phyloP scores from a whole-genome alignment of 2,888 invertebrate genomes.

The Nowickia ferox region DNA sequence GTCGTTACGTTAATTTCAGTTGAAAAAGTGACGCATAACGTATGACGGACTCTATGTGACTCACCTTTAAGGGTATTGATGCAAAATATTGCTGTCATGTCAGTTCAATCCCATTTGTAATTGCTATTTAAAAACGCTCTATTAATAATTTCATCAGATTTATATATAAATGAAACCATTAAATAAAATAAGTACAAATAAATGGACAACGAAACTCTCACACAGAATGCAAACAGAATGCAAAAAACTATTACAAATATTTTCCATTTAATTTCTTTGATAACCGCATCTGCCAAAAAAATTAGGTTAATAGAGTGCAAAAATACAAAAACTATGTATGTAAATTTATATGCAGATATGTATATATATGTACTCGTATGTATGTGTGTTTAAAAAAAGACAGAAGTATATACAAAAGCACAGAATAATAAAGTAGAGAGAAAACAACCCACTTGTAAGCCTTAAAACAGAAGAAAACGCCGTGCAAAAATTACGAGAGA shows the following conservation, averaged over 20 bases:
- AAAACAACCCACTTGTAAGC: constrained; percentile 53
- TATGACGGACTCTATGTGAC: too few species aligned
- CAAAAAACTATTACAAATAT: constrained; percentile 71
- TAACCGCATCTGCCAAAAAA: constrained; percentile 74
- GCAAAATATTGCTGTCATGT: too few species aligned
- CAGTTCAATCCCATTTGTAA: too few species aligned
- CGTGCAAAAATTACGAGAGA: constrained; percentile 14
- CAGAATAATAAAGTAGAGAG: constrained; percentile 11
- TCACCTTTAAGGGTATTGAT: too few species aligned
- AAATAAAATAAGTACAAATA: constrained; percentile 14
- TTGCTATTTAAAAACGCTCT: too few species aligned
- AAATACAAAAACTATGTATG: constrained; percentile 65
- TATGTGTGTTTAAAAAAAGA: constrained; percentile 35
- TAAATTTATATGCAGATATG: too few species aligned
- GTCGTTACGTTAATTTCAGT: too few species aligned
- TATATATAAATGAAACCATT: too few species aligned
- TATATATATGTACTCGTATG: too few species aligned
- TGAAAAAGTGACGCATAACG: too few species aligned
- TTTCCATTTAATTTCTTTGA: constrained; percentile 79
- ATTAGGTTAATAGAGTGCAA: constrained; percentile 81
- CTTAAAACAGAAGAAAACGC: constrained; percentile 44
- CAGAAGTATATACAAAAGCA: constrained; percentile 47
- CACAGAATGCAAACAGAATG: constrained; percentile 17
- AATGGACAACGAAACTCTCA: not conserved
- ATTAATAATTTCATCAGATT: not conserved